These are phyloP conservation scores for Dromiciops gliroides DNA, from an alignment of 2,113 vertebrate genomes.

Conservation along the genomic window DNA sequence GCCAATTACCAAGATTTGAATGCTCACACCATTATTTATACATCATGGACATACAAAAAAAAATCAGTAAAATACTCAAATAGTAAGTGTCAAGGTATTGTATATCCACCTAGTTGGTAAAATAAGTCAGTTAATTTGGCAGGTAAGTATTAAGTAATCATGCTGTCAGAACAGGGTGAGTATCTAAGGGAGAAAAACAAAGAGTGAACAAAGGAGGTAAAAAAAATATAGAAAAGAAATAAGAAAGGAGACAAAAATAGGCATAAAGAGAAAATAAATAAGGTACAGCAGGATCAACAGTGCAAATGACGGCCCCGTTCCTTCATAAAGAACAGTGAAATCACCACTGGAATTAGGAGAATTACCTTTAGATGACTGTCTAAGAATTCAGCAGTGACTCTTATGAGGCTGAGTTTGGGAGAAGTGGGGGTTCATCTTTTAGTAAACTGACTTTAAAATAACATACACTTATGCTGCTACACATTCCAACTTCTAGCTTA, in stretches of 20 bases:
- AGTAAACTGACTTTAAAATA: conserved; percentile 35
- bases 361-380: conserved; percentile 27
- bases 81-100: conserved; percentile 80
- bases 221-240: conserved; percentile 66
- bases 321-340: conserved; percentile 40
- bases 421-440: conserved; percentile 16
- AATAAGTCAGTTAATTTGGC: conserved; percentile 90
- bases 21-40: conserved; percentile 78
- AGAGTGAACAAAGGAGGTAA: conserved; percentile 76
- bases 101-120: conserved; percentile 86
- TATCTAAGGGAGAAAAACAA: conserved; percentile 83
- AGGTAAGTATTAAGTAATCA: conserved; percentile 89
- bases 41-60: conserved; percentile 80
- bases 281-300: conserved; percentile 68
- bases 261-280: conserved; percentile 65
- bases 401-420: background rate
- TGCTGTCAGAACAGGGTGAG: conserved; percentile 83
- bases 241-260: conserved; percentile 75
- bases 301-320: conserved; percentile 64
- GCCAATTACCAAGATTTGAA: conserved; percentile 71
- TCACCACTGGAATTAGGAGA: conserved; percentile 63
- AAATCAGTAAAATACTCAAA: conserved; percentile 80
- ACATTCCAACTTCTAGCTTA: conserved; percentile 16
- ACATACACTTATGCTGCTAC: background rate
- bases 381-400: conserved; percentile 27